Evolutionary conservation across 2,888 invertebrate species (phyloP), one percentile per base, ranked within the genome.

Genomic region (Electrophaes corylata): DNA sequence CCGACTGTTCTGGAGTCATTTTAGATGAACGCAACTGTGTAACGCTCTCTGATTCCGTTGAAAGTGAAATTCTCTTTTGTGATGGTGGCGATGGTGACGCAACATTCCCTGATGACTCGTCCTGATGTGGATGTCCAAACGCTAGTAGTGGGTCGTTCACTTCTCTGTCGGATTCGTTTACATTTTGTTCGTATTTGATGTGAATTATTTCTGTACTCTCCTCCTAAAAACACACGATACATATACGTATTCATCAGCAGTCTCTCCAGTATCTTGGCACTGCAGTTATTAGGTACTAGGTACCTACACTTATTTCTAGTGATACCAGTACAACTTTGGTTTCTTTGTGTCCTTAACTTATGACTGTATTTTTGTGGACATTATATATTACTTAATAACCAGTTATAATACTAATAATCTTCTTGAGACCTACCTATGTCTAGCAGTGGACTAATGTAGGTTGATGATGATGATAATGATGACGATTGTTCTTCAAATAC

Each of bases 161-260:
- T 3, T 47, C 54, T 43, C 33, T 6, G n/a, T 23, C 35, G 26
- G 23, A 26, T 12, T 26, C 31, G n/a, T 19, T 26, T 46, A 1
- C 29, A 16, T 11, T 41, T 43, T 41, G 31, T 33, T 43, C 46
- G 0, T n/a, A 12, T 46, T 53, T 46, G 6, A 53, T 29, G 3
- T 29, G 11, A 20, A 31, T 31, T 0, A 14, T 8, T 20, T 46
- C 53, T 41, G 8, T 10, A 35, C 11, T 33, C 10, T 53, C 47
- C 16, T 48, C 53, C 62, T 63, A 16, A 40, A 57, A 60, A 57
- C 33, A 47, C 41, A 48, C 11, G 10, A 41, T 11, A 40, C 1
- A 19, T 19, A 14, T 37, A 16, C 8, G 2, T 1, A 20, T 20
- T 4, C 20, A 20, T 5, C 20, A 20, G n/a, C n/a, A n/a, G n/a